Conservation (phyloP, 2,888 invertebrate genomes). For the Apoda limacodes region DNA sequence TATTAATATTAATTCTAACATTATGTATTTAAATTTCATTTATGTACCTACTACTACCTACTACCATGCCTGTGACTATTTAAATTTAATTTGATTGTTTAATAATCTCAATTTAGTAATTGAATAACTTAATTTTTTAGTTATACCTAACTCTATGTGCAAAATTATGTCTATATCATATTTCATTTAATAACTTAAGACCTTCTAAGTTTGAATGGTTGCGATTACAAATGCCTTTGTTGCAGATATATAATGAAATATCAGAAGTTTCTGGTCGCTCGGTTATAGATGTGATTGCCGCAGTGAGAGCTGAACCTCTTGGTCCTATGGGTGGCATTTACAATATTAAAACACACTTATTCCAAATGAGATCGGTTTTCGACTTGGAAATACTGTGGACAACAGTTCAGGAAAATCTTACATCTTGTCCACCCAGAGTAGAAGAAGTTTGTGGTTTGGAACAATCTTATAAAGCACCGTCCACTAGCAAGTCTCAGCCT, state of each 20-base stretch:
- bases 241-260: constrained; percentile 59
- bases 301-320: constrained; percentile 65
- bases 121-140: too few relatives aligned
- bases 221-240: too few relatives aligned
- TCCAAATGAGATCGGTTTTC: constrained; percentile 34
- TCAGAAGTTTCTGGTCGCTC: constrained; percentile 52
- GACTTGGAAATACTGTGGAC: constrained; percentile 45
- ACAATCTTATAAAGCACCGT: constrained; percentile 12
- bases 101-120: too few relatives aligned
- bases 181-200: too few relatives aligned
- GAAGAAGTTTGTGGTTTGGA: constrained; percentile 24
- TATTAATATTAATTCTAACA: too few relatives aligned
- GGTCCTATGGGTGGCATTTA: constrained; percentile 72
- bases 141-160: too few relatives aligned
- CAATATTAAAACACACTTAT: constrained; percentile 65
- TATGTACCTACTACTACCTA: too few relatives aligned
- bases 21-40: too few relatives aligned
- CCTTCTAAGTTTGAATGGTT: not conserved
- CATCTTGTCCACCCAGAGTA: constrained; percentile 40
- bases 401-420: constrained; percentile 31
- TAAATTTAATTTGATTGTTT: too few relatives aligned
- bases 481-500: constrained; percentile 20
- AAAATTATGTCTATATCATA: too few relatives aligned
- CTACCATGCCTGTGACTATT: too few relatives aligned
- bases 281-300: constrained; percentile 50